Percentiles rank a stretch among this genome's conserved stretches.
These are phyloP conservation scores for Sinosuthora webbiana DNA, from an alignment of 2,113 vertebrate genomes.

Conservation along the genomic window DNA sequence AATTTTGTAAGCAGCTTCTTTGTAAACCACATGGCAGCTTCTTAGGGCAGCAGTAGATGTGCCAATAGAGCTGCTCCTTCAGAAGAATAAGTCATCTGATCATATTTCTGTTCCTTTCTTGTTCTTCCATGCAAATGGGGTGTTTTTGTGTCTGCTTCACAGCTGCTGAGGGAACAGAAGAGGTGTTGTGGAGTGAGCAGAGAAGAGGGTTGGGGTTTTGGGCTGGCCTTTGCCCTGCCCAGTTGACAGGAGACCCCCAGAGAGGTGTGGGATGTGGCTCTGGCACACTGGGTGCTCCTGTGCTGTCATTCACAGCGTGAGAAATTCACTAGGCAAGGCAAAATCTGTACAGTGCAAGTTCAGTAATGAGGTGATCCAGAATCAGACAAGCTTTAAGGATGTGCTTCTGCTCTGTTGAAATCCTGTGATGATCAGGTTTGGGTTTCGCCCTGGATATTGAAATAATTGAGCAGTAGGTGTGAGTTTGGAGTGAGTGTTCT, in stretches of 20 bases:
- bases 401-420: background rate
- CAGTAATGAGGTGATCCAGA: conserved; percentile 12
- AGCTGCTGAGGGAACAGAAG: background rate
- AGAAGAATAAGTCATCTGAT: background rate
- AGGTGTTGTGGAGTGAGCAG: background rate
- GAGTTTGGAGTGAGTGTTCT: background rate
- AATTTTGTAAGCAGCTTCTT: background rate
- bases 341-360: background rate
- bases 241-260: background rate
- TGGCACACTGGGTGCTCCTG: background rate
- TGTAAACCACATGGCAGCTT: background rate
- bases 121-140: background rate
- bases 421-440: background rate
- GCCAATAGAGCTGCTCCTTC: background rate
- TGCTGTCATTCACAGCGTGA: background rate
- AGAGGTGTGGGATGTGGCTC: background rate
- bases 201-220: background rate
- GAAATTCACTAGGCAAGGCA: background rate
- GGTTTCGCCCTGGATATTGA: background rate
- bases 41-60: background rate
- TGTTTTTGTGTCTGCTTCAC: background rate
- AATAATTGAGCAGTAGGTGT: background rate
- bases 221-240: background rate
- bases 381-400: background rate
- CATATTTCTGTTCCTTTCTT: background rate